Percentiles rank a stretch among this genome's conserved stretches.
Evolutionary conservation across 2,113 vertebrate species (phyloP).

Genomic region (Amazona guildingii): DNA sequence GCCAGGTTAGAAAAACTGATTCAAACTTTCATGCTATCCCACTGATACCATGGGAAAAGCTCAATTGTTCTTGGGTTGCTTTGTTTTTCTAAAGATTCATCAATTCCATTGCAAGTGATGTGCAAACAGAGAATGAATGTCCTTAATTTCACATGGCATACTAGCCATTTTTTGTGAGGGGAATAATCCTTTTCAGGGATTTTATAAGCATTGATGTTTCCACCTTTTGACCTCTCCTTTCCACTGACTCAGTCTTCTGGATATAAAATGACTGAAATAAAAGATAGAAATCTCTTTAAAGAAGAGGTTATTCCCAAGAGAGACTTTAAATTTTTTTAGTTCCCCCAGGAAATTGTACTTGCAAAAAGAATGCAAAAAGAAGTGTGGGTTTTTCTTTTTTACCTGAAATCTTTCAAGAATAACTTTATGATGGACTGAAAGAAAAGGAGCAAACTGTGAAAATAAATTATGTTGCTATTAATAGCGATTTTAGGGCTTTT

Average conservation of each 20-base stretch:
- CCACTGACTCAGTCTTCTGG: not conserved
- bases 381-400: not conserved
- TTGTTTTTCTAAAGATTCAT: slow-evolving; percentile 25
- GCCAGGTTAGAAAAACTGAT: not conserved
- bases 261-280: slow-evolving; percentile 11
- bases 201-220: slow-evolving; percentile 46
- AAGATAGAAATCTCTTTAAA: slow-evolving; percentile 1
- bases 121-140: slow-evolving; percentile 35
- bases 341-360: not conserved
- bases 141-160: slow-evolving; percentile 54
- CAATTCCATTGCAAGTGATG: slow-evolving; percentile 17
- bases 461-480: not conserved
- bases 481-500: not conserved
- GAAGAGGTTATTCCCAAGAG: not conserved
- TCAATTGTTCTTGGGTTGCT: not conserved
- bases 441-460: not conserved
- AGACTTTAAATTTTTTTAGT: not conserved
- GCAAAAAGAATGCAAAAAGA: not conserved
- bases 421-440: not conserved
- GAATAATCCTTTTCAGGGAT: slow-evolving; percentile 50
- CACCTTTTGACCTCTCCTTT: slow-evolving; percentile 58
- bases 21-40: not conserved
- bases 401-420: not conserved
- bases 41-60: not conserved
- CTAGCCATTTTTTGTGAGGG: slow-evolving; percentile 11